Evolutionary conservation across 1,140 invertebrate species (phyloP).

Genomic region (Sitobion miscanthi): DNA sequence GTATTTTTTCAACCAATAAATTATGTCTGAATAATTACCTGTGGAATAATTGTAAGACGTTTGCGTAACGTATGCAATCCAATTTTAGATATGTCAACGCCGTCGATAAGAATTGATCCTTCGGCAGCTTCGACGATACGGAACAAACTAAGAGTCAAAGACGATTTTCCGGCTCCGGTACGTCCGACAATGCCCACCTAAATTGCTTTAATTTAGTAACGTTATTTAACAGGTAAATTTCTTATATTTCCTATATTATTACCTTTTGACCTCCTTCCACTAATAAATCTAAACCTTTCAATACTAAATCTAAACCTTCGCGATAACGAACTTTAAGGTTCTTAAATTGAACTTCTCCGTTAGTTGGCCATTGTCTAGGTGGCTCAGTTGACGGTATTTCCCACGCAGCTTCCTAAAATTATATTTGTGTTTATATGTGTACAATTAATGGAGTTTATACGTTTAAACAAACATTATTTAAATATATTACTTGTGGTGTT

Average conservation of each 20-base stretch:
- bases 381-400: constrained; percentile 68
- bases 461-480: background rate
- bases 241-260: constrained; percentile 25
- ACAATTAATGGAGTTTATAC: no score
- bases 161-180: constrained; percentile 86
- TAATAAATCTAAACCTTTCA: constrained; percentile 74
- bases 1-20: background rate
- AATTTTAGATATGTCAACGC: constrained; percentile 81
- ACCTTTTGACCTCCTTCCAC: constrained; percentile 79
- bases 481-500: constrained; percentile 69
- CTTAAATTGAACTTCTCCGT: constrained; percentile 76
- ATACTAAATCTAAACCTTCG: constrained; percentile 81
- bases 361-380: constrained; percentile 75
- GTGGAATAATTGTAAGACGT: constrained; percentile 89
- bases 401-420: constrained; percentile 75
- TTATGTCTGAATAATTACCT: constrained; percentile 63
- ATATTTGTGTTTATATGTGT: constrained; percentile 15
- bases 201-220: constrained; percentile 2
- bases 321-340: constrained; percentile 83
- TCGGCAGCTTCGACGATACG: constrained; percentile 86
- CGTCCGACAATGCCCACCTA: constrained; percentile 81
- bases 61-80: constrained; percentile 88
- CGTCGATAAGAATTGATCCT: constrained; percentile 91
- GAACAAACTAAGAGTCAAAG: constrained; percentile 81
- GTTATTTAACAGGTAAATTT: background rate